These are phyloP conservation scores for Disparrhopalites patrizii DNA, from an alignment of 2,888 invertebrate species.

Conservation along the genomic window DNA sequence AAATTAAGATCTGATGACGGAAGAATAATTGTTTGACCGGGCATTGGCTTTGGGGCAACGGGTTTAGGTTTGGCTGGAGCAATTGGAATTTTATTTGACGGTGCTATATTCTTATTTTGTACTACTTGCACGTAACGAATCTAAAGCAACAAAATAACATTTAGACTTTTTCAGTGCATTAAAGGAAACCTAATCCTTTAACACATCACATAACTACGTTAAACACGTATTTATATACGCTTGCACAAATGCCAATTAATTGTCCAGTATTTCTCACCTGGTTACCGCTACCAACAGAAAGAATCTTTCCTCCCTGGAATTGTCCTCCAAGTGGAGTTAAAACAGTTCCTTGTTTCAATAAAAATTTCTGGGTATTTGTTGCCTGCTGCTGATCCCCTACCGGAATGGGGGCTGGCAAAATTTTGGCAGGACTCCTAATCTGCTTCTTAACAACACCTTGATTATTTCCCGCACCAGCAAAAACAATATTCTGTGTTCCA, in stretches of 20 bases:
- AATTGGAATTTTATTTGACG: conserved; percentile 46
- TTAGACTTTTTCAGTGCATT: too few relatives aligned
- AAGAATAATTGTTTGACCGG: conserved; percentile 39
- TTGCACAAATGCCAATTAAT: too few relatives aligned
- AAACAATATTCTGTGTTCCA: conserved; percentile 21
- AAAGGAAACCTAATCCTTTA: too few relatives aligned
- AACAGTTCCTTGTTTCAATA: conserved; percentile 52
- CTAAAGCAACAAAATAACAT: conserved; percentile 15
- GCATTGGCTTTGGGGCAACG: conserved; percentile 44
- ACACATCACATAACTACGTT: too few relatives aligned
- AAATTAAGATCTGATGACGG: conserved; percentile 37
- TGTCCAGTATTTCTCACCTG: conserved; percentile 20
- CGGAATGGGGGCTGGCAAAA: conserved; percentile 61
- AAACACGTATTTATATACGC: too few relatives aligned
- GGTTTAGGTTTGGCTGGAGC: conserved; percentile 44
- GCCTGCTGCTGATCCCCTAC: conserved; percentile 46
- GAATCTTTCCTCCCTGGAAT: conserved; percentile 38
- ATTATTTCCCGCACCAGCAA: conserved; percentile 17
- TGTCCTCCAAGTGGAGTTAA: conserved; percentile 36
- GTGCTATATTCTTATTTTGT: conserved; percentile 36
- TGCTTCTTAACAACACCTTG: conserved; percentile 53
- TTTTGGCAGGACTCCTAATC: conserved; percentile 67
- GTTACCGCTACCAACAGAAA: conserved; percentile 33
- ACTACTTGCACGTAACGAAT: conserved; percentile 70
- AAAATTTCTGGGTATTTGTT: conserved; percentile 55